These are phyloP conservation scores for Diadromus collaris DNA, from an alignment of 2,888 invertebrate genomes.

Conservation along the genomic window DNA sequence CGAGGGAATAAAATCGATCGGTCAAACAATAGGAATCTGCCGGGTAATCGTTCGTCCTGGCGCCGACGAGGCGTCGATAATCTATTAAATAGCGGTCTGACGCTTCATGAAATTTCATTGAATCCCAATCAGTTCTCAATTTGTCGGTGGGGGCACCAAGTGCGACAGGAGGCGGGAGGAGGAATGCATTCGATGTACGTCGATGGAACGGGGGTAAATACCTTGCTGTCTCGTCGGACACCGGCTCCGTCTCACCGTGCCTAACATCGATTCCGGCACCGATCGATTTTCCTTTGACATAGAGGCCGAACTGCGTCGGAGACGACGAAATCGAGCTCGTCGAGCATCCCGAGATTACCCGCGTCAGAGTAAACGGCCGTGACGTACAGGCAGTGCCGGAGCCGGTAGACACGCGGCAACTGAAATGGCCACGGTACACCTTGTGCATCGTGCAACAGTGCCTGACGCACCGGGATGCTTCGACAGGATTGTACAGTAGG, in stretches of 20 bases:
- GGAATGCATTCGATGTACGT: conserved; percentile 19
- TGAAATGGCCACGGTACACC: conserved; percentile 1
- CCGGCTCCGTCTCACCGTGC: neutral
- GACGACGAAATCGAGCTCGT: conserved; percentile 50
- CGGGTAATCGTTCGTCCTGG: conserved; percentile 30
- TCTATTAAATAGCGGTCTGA: conserved; percentile 38
- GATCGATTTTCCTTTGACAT: conserved; percentile 48
- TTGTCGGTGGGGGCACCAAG: conserved; percentile 25
- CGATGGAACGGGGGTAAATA: conserved; percentile 1
- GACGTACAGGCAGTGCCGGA: conserved; percentile 11
- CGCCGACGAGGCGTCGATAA: conserved; percentile 22
- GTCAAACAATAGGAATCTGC: neutral
- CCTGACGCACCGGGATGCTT: conserved; percentile 15
- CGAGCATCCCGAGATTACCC: conserved; percentile 37
- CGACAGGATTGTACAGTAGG: conserved; percentile 10
- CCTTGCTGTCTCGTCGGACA: conserved; percentile 18
- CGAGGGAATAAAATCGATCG: neutral
- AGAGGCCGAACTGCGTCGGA: conserved; percentile 22
- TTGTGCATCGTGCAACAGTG: conserved; percentile 17
- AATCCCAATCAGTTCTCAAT: conserved; percentile 45
- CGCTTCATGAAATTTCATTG: conserved; percentile 52
- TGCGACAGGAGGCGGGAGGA: neutral
- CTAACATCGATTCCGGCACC: conserved; percentile 15
- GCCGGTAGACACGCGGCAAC: conserved; percentile 18
- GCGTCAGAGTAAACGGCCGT: conserved; percentile 46